These are phyloP conservation scores for Polydrusus tereticollis DNA, from an alignment of 2,888 invertebrate species.

Conservation along the genomic window DNA sequence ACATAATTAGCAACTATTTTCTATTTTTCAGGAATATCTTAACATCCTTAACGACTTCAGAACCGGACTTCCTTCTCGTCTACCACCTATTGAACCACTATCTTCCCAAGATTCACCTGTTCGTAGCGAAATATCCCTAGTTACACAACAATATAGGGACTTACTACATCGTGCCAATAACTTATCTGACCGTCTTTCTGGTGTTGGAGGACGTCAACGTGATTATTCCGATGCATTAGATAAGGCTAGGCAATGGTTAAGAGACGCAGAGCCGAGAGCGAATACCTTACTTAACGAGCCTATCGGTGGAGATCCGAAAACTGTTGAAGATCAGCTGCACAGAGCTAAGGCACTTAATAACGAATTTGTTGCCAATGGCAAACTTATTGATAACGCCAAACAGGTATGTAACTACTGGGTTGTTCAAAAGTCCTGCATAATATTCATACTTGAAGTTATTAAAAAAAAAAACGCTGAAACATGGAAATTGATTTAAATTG, in stretches of 20 bases:
- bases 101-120: conserved; percentile 81
- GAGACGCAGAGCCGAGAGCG: conserved; percentile 82
- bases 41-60: conserved; percentile 88
- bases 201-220: conserved; percentile 81
- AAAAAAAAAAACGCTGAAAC: no score
- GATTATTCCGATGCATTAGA: conserved; percentile 89
- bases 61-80: conserved; percentile 84
- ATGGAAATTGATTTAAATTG: no score
- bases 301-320: conserved; percentile 87
- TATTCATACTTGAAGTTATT: no score
- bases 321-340: conserved; percentile 88
- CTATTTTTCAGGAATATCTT: conserved; percentile 77
- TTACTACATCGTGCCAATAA: conserved; percentile 85
- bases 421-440: not conserved
- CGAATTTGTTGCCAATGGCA: conserved; percentile 88
- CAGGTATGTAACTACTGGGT: conserved; percentile 68
- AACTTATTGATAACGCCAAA: conserved; percentile 87
- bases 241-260: conserved; percentile 83
- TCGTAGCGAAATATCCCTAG: conserved; percentile 82
- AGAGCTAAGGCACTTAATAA: conserved; percentile 87
- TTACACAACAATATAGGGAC: conserved; percentile 85
- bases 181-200: conserved; percentile 84
- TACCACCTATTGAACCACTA: conserved; percentile 82
- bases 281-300: conserved; percentile 84
- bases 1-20: not conserved